Evolutionary conservation across 2,113 vertebrate species (phyloP).

Genomic region (Megaptera novaeangliae): DNA sequence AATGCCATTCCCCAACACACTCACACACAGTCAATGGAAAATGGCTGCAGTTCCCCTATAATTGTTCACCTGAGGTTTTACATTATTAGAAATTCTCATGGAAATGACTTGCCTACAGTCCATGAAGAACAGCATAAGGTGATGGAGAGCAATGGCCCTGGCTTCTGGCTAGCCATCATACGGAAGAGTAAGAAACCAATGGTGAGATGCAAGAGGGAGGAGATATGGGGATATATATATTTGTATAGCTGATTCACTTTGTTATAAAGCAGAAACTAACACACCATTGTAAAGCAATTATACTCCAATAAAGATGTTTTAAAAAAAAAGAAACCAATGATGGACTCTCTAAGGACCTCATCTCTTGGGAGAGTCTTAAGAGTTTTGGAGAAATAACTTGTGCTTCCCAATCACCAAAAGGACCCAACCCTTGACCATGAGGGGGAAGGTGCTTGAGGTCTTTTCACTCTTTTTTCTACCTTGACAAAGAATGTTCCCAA

Average conservation of each 20-base stretch:
- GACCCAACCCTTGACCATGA: neutral
- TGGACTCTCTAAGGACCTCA: neutral
- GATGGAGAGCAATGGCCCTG: neutral
- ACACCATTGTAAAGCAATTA: too few relatives aligned
- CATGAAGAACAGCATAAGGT: neutral
- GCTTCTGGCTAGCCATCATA: neutral
- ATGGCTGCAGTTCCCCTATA: neutral
- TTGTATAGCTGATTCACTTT: too few relatives aligned
- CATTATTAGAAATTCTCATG: neutral
- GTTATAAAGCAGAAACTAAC: too few relatives aligned
- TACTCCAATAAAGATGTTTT: too few relatives aligned
- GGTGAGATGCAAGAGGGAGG: too few relatives aligned
- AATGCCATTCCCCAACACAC: neutral
- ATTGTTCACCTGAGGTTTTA: neutral
- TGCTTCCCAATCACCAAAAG: neutral
- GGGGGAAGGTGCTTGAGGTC: neutral
- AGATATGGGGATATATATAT: too few relatives aligned
- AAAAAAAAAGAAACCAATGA: neutral
- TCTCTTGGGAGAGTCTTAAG: neutral
- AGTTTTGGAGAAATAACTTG: neutral
- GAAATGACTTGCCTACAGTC: neutral
- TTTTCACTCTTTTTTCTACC: neutral
- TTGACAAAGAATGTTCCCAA: neutral
- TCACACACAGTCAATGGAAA: neutral
- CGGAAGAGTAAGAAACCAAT: neutral